Base-by-base conservation (phyloP, 2,113 vertebrate species). In the Heloderma charlesbogerti region DNA sequence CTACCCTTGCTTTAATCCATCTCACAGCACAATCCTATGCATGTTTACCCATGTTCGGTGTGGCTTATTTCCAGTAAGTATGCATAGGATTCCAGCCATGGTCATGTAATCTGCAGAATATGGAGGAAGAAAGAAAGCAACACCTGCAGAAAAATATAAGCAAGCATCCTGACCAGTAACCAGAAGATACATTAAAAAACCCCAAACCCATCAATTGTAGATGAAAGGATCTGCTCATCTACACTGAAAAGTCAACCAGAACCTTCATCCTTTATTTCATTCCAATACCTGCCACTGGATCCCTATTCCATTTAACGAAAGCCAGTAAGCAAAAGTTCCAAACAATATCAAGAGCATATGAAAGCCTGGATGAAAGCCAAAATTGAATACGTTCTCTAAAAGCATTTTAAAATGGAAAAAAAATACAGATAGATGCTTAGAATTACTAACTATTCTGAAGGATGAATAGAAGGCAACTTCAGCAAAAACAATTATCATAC, bases 341-440 rank as follows among this genome's bases (percentile, higher is more conserved):
- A 15, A 15, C 48, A 10, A 40, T 27, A 34, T 51, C 31, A 51
- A 86, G n/a, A 10, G 37, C 48, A 37, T 57, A 29, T 10, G 25
- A 87, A 54, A 29, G 3, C 48, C 29, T 87, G n/a, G n/a, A n/a
- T n/a, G 34, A 40, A 45, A 75, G 45, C 18, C 22, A 87, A n/a
- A 27, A 72, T n/a, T 84, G 72, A 87, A 88, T 86, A 90, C 83
- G 31, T 88, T 0, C 4, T 88, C 82, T 89, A 7, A 86, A 87
- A 92, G 5, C 3, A 57, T 27, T n/a, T 74, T 74, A 57, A 93
- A 89, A 88, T 84, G 43, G 84, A 87, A 89, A 89, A 78, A 18
- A 78, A 29, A 48, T 10, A 5, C 37, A 29, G 66, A 66, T 29
- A 87, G 3, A 75, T 29, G 63, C 66, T 51, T 45, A 27, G 20